Evolutionary conservation across 2,888 invertebrate genomes (phyloP), one percentile per base, ranked within the genome.

Genomic region (Stenodera caucasica): DNA sequence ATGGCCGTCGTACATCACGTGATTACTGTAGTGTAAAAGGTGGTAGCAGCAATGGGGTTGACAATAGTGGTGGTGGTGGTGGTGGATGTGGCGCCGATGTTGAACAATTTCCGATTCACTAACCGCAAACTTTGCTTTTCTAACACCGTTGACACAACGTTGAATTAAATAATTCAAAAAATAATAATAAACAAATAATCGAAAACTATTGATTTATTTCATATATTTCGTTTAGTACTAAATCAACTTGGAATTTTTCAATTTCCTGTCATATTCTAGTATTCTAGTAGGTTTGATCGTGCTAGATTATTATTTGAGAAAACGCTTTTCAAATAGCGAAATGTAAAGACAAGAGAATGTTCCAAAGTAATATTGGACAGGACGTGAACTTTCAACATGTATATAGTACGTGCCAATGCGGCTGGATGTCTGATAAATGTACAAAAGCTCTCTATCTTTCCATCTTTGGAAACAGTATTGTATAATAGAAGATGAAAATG

Each of bases 21-120:
- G 68, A 64, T 64, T 68, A 73, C 70, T 74, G 72, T 74, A 73
- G 68, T 72, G 74, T 71, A 67, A 74, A 72, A 74, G 73, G 71
- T 68, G 65, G 65, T 66, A 67, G 72, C 7, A 18, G 70, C 71
- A 70, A 69, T 70, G 15, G 37, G 9, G 18, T 18, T 40, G 40
- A 40, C 40, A 18, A 40, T 40, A 11, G 15, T 18, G 40, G 15
- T 37, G 37, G 9, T 23, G 23, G 6, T 45, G 45, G 21, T 50
- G 55, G 57, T 61, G 50, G 50, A 15, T 50, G 57, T 55, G 55
- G 55, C 57, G 60, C 60, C 63, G 58, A 55, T 40, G 21, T 29
- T 40, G 11, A n/a, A 18, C 14, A 33, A 11, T 57, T 23, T 21
- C 51, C 35, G 11, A 53, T 63, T 51, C 18, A 63, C 52, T 49